Evolutionary conservation across 2,888 invertebrate species (phyloP), one percentile per base, ranked within the genome.

Genomic region (Amphipoea oculea): DNA sequence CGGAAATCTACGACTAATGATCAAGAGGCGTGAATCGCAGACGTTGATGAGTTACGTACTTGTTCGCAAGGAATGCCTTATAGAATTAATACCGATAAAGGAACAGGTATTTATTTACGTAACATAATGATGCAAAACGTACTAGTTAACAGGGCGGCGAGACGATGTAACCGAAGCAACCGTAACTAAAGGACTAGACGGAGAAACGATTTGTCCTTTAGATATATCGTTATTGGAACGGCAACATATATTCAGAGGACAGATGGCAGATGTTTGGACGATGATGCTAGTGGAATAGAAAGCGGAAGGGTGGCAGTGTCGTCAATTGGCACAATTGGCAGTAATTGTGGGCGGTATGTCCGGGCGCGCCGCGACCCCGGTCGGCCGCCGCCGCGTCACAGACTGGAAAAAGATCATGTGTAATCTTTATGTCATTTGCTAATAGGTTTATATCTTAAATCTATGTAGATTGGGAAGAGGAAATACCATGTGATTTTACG

Each of bases 281-380:
- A 92, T 92, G 90, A 88, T 89, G 90, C 90, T 91, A 89, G 89
- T 86, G 81, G 90, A 90, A 93, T 95, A 94, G 94, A 95, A 96
- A 96, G 96, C 96, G 96, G 96, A 96, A 96, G 96, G 96, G 96
- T 96, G 96, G 94, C 94, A 91, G 94, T 92, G 92, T 91, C 93
- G 94, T 96, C 96, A 96, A 97, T 96, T 97, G 96, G 95, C 95
- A 93, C 96, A 97, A 97, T 97, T 97, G 97, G 93, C 92, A 93
- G 95, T 96, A 97, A 97, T 97, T 97, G 97, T 95, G 94, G 95
- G 90, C 94, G 95, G 96, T 93, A 96, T 96, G 97, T 96, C 96
- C 96, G 96, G 96, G 94, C 95, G 94, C 89, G 91, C 83, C 89
- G 90, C 91, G 91, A 90, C 90, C 91, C 91, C 91, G 90, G 87